Conservation (phyloP, 1,140 invertebrate species). For the Musca domestica region DNA sequence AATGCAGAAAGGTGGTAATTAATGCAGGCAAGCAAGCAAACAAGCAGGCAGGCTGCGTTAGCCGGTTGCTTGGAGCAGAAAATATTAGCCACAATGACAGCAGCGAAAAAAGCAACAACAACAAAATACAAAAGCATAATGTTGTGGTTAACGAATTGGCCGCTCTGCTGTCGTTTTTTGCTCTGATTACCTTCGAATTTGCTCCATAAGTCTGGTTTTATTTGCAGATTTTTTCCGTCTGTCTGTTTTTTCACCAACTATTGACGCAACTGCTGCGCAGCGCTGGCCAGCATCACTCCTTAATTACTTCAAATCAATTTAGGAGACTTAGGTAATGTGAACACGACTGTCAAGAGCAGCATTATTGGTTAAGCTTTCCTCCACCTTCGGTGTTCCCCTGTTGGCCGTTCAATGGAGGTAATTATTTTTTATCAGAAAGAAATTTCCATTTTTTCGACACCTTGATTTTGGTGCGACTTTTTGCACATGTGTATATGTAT, state of each 20-base stretch:
- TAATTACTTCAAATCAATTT: conserved; percentile 14
- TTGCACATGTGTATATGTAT: too few species aligned
- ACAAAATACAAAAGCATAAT: not conserved
- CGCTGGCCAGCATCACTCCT: too few species aligned
- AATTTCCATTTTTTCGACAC: too few species aligned
- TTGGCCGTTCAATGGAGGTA: too few species aligned
- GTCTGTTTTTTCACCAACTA: too few species aligned
- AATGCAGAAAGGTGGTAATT: conserved; percentile 18
- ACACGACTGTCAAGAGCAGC: conserved; percentile 2
- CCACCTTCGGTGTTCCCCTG: too few species aligned
- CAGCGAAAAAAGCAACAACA: not conserved
- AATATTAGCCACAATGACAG: not conserved
- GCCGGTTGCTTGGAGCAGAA: not conserved
- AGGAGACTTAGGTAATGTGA: conserved; percentile 3
- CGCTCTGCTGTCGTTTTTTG: not conserved
- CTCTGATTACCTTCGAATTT: not conserved
- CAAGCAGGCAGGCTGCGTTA: too few species aligned
- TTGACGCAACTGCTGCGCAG: too few species aligned
- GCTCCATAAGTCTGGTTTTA: not conserved
- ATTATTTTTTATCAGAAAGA: not conserved
- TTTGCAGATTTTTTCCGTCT: too few species aligned
- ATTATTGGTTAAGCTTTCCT: not conserved
- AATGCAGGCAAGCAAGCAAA: too few species aligned
- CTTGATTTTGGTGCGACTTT: not conserved
- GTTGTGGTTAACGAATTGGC: not conserved